A percentile compares a stretch with the other conserved stretches of the same genome.
These are phyloP conservation scores for Heterodera carotae DNA, from an alignment of 1,140 invertebrate species.

Conservation along the genomic window DNA sequence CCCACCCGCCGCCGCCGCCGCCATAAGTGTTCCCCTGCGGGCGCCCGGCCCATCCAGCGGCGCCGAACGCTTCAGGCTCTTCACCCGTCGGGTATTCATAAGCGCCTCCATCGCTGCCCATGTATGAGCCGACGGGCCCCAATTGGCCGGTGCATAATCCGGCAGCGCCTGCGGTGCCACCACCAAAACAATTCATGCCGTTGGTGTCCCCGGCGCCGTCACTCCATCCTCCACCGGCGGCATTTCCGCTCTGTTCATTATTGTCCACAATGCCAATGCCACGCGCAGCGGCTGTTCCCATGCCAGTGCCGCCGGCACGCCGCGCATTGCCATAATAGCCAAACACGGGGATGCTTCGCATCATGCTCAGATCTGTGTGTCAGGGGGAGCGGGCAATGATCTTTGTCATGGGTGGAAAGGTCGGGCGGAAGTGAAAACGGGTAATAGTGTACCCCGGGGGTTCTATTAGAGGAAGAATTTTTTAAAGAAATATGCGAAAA, in stretches of 20 bases:
- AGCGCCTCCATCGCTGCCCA: not conserved
- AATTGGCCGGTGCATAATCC: no score
- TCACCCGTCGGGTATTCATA: not conserved
- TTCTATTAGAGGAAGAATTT: no score
- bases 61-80: not conserved
- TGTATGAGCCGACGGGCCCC: not conserved
- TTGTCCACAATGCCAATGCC: not conserved
- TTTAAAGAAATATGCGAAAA: no score
- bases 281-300: no score
- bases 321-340: not conserved
- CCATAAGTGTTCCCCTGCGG: not conserved
- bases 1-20: no score
- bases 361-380: conserved; percentile 4
- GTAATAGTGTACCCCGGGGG: no score
- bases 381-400: no score
- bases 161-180: no score
- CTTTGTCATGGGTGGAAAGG: no score
- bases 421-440: no score
- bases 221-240: no score
- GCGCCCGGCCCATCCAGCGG: not conserved
- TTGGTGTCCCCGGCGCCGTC: not conserved
- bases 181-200: not conserved
- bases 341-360: conserved; percentile 11
- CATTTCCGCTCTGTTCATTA: not conserved
- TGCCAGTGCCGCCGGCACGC: not conserved